Conservation (phyloP, 2,797 vertebrate genomes). For the Apogon hyalosoma region DNA sequence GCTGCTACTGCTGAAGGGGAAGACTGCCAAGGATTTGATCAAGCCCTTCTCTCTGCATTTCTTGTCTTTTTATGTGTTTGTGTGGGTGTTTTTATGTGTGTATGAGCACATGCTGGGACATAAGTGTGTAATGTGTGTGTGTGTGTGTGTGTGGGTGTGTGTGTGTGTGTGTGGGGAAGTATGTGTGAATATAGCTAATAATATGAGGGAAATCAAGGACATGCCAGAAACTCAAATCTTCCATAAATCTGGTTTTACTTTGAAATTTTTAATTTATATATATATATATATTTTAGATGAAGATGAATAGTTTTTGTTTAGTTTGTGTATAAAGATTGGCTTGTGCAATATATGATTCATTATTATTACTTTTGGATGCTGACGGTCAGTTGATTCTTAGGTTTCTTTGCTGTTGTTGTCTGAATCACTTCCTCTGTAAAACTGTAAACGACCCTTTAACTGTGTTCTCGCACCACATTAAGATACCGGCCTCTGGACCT, state of each 20-base stretch:
- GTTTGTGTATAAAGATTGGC: slow-evolving; percentile 78
- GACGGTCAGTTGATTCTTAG: slow-evolving; percentile 80
- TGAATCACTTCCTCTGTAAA: slow-evolving; percentile 82
- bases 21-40: slow-evolving; percentile 68
- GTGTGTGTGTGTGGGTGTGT: slow-evolving; percentile 13
- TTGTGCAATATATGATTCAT: slow-evolving; percentile 92
- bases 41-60: slow-evolving; percentile 61
- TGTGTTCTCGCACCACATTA: slow-evolving; percentile 79
- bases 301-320: slow-evolving; percentile 55
- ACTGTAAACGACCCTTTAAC: slow-evolving; percentile 78
- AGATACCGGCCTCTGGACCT: slow-evolving; percentile 84
- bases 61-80: slow-evolving; percentile 41
- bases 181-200: slow-evolving; percentile 44
- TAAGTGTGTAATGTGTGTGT: slow-evolving; percentile 6
- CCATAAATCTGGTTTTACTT: slow-evolving; percentile 62
- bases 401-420: slow-evolving; percentile 72
- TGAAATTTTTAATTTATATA: slow-evolving; percentile 70
- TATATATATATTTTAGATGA: slow-evolving; percentile 56
- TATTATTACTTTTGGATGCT: slow-evolving; percentile 66
- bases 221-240: slow-evolving; percentile 69
- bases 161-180: slow-evolving; percentile 20
- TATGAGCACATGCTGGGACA: slow-evolving; percentile 1
- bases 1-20: slow-evolving; percentile 74
- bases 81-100: slow-evolving; percentile 21
- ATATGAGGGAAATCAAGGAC: slow-evolving; percentile 71